Percentiles rank a stretch among this genome's conserved stretches.
Evolutionary conservation across 2,797 vertebrate genomes (phyloP).

Genomic region (Leptoclinus maculatus): DNA sequence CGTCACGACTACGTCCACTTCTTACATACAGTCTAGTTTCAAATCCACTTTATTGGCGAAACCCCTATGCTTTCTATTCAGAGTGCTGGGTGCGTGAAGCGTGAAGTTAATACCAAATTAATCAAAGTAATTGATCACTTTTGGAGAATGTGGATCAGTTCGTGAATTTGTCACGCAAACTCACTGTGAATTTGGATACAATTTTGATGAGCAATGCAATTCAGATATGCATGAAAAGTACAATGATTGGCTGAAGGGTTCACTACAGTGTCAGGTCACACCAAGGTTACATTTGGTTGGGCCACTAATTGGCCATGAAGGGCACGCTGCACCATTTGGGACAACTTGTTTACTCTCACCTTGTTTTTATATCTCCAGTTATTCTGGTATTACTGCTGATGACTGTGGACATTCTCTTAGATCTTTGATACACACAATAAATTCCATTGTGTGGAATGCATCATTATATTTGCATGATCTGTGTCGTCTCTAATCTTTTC

Average conservation of each 20-base stretch:
- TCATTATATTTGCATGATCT: neutral
- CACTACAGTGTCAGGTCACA: conserved; percentile 17
- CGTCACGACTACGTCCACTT: too few relatives aligned
- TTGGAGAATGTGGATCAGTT: neutral
- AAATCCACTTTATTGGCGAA: conserved; percentile 16
- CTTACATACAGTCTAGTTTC: conserved; percentile 3
- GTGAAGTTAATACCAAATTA: neutral
- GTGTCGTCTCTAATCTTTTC: neutral
- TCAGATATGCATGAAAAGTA: conserved; percentile 2
- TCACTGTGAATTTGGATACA: neutral
- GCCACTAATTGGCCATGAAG: conserved; percentile 62
- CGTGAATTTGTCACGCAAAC: neutral
- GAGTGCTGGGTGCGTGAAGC: neutral
- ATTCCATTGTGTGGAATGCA: neutral
- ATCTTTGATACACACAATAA: neutral
- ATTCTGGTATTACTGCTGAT: conserved; percentile 3
- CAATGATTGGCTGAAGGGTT: conserved; percentile 19
- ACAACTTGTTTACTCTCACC: conserved; percentile 47
- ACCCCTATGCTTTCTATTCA: neutral
- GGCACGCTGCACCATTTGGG: conserved; percentile 36
- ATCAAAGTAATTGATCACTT: neutral
- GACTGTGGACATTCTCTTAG: neutral
- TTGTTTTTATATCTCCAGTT: conserved; percentile 26
- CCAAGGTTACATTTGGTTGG: conserved; percentile 27
- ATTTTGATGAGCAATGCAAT: conserved; percentile 9